These are phyloP conservation scores for Hyles euphorbiae DNA, from an alignment of 1,140 invertebrate species.

Conservation along the genomic window DNA sequence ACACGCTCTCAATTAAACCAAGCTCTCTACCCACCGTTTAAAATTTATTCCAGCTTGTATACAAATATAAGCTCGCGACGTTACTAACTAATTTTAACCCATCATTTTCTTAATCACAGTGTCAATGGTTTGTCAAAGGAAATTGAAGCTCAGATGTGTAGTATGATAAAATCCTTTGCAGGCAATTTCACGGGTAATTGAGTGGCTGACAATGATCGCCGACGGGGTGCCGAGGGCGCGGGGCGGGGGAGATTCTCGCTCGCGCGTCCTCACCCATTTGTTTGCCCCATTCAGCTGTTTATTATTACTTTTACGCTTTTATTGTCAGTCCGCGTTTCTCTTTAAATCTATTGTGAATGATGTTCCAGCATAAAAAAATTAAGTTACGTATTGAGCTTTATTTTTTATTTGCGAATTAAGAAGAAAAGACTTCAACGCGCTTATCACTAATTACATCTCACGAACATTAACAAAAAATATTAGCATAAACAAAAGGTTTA, in stretches of 20 bases:
- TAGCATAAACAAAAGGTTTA: too few species aligned
- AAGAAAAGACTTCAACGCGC: slow-evolving; percentile 17
- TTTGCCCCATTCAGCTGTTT: slow-evolving; percentile 31
- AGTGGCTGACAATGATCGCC: slow-evolving; percentile 42
- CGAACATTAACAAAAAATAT: too few species aligned
- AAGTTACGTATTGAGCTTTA: not conserved
- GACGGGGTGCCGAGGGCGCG: slow-evolving; percentile 22
- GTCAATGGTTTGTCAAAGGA: not conserved
- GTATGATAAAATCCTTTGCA: slow-evolving; percentile 40
- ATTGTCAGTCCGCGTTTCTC: slow-evolving; percentile 15
- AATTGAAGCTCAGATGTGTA: slow-evolving; percentile 9
- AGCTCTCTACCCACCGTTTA: slow-evolving; percentile 15
- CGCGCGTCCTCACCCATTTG: slow-evolving; percentile 26
- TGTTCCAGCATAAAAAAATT: not conserved
- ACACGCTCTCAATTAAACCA: slow-evolving; percentile 5
- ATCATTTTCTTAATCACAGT: too few species aligned
- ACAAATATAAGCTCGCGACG: too few species aligned
- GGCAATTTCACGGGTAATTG: slow-evolving; percentile 64
- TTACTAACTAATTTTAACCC: too few species aligned
- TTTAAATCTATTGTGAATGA: slow-evolving; percentile 9
- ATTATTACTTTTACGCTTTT: slow-evolving; percentile 33
- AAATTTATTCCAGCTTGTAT: slow-evolving; percentile 7
- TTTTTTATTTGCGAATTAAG: not conserved
- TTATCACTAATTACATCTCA: not conserved
- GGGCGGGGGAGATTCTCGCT: not conserved